Conservation (phyloP, 2,888 invertebrate genomes). For the Epinotia bilunana region DNA sequence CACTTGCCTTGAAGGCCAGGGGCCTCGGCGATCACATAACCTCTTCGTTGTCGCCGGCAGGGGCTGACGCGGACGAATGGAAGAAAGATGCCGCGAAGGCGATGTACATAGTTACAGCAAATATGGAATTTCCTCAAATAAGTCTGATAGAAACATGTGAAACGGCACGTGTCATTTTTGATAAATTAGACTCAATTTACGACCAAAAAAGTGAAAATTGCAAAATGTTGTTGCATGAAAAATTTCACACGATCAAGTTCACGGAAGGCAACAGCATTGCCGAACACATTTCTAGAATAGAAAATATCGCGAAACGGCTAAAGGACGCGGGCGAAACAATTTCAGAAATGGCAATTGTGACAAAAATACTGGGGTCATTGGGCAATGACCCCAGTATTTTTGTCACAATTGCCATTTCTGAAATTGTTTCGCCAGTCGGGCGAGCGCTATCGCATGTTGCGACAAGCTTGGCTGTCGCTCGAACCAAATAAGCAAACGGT, state of each 20-base stretch:
- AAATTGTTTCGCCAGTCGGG: too few relatives aligned
- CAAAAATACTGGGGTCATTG: conserved; percentile 38
- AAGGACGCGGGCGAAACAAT: conserved; percentile 35
- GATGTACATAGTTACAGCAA: conserved; percentile 31
- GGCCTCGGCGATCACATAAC: conserved; percentile 10
- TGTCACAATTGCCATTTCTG: too few relatives aligned
- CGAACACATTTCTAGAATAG: background rate
- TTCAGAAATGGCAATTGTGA: conserved; percentile 23
- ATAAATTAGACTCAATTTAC: background rate
- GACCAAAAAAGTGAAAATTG: background rate
- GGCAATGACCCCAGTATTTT: too few relatives aligned
- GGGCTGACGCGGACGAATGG: background rate
- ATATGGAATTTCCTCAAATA: conserved; percentile 25
- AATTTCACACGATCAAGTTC: background rate
- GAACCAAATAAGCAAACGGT: conserved; percentile 6
- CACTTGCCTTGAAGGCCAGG: conserved; percentile 24
- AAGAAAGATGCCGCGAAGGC: conserved; percentile 21
- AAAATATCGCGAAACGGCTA: conserved; percentile 39
- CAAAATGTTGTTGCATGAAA: background rate
- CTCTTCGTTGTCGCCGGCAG: background rate
- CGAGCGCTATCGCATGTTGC: conserved; percentile 31
- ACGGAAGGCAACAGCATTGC: background rate
- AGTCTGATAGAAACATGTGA: conserved; percentile 14
- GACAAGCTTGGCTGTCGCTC: conserved; percentile 41
- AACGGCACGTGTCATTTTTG: conserved; percentile 3